Evolutionary conservation across 2,113 vertebrate genomes (phyloP).

Genomic region (Meriones unguiculatus): DNA sequence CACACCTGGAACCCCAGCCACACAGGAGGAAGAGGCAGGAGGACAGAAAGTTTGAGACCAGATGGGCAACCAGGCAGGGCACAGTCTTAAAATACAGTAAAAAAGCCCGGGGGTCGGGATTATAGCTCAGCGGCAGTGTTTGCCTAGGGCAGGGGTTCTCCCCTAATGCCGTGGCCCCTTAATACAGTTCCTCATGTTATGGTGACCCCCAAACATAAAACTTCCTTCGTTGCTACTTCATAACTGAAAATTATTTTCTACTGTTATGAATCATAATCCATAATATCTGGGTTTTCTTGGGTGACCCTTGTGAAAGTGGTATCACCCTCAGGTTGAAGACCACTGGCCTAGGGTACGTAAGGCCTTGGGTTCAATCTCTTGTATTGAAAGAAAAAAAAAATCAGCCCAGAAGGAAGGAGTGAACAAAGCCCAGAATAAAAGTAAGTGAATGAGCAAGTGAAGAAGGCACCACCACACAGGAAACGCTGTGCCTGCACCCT

Average conservation of each 20-base stretch:
- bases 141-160: not conserved
- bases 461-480: not conserved
- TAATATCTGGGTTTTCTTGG: not conserved
- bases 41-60: not conserved
- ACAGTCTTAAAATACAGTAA: not conserved
- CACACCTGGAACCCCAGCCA: not conserved
- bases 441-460: not conserved
- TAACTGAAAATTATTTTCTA: not conserved
- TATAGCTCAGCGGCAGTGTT: not conserved
- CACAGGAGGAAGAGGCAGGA: not conserved
- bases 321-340: not conserved
- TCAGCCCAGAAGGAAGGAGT: not conserved
- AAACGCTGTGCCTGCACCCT: not conserved
- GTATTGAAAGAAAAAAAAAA: not conserved
- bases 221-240: not conserved
- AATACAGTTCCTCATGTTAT: not conserved
- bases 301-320: not conserved
- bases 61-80: not conserved
- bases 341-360: not conserved
- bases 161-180: not conserved
- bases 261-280: not conserved
- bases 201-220: not conserved
- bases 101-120: too few species aligned
- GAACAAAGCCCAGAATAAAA: constrained; percentile 45
- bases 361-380: not conserved